Evolutionary conservation across 1,140 invertebrate species (phyloP).

Genomic region (Zophobas morio): DNA sequence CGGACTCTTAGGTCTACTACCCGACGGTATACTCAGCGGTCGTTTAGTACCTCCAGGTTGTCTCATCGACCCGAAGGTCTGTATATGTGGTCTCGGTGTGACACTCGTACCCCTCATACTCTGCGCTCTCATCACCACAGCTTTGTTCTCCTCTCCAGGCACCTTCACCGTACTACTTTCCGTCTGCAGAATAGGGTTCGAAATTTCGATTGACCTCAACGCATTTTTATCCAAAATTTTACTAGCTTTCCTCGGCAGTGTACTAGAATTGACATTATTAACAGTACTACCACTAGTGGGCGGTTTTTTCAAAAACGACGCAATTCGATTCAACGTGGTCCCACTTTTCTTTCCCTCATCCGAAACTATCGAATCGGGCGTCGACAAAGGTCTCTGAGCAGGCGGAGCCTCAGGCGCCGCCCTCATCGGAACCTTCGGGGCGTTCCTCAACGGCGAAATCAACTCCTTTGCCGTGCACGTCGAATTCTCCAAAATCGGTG

Average conservation of each 20-base stretch:
- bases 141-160: slow-evolving; percentile 68
- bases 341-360: slow-evolving; percentile 68
- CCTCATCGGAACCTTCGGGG: slow-evolving; percentile 71
- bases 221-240: slow-evolving; percentile 79
- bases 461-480: slow-evolving; percentile 83
- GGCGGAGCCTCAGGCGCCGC: slow-evolving; percentile 71
- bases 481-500: slow-evolving; percentile 83
- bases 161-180: slow-evolving; percentile 74
- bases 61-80: slow-evolving; percentile 86
- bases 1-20: slow-evolving; percentile 74
- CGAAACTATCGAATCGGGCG: slow-evolving; percentile 68
- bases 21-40: slow-evolving; percentile 79
- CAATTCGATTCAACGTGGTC: slow-evolving; percentile 79
- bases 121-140: slow-evolving; percentile 79
- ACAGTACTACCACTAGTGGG: slow-evolving; percentile 72
- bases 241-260: slow-evolving; percentile 74
- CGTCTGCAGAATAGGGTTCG: slow-evolving; percentile 82
- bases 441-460: slow-evolving; percentile 71
- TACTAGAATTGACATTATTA: slow-evolving; percentile 70
- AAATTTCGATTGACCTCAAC: slow-evolving; percentile 84
- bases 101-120: slow-evolving; percentile 79
- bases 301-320: slow-evolving; percentile 80
- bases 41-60: slow-evolving; percentile 74
- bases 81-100: slow-evolving; percentile 74
- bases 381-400: slow-evolving; percentile 69